Evolutionary conservation across 2,113 vertebrate genomes (phyloP), one percentile per base, ranked within the genome.

Genomic region (Agapornis roseicollis): DNA sequence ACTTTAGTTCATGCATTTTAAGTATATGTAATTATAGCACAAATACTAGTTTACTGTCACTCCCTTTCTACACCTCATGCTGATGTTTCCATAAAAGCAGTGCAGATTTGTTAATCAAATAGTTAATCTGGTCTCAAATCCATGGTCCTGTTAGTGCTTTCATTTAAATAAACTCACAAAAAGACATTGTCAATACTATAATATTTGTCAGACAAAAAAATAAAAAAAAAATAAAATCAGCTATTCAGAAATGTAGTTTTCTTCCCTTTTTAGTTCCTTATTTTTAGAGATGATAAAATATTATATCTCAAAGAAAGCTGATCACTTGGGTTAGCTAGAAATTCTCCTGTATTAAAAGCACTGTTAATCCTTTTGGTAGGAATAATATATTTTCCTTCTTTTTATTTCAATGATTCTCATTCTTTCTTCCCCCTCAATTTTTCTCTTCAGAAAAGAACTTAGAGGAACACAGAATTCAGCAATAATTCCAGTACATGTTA

Each of bases 401-500:
- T 96, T 53, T 42, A 61, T 87, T 91, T 64, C 17, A 88, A 60
- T 65, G 17, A 49, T 47, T 42, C 27, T 65, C 23, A 18, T 80
- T 87, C 35, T 47, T 58, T 58, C 23, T 78, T 6, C 11, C 2
- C 11, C 14, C 15, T 42, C 35, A 64, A 18, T 47, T 72, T 47
- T 89, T 66, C 4, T 69, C 17, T 95, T 96, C 85, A 74, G 77
- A 94, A 97, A 97, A 90, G 5, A 95, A 94, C 93, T 93, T 50
- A n/a, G 49, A 79, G 33, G 52, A 91, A 94, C 77, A 88, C 12
- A 47, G 69, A 96, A 93, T 90, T 95, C 72, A 96, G 85, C 46
- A 93, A 92, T 92, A 98, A 97, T 97, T 97, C 95, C 78, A 94
- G 88, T 95, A 89, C 93, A 89, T 93, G 91, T 89, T 97, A 97